Base-by-base conservation (phyloP, 2,797 vertebrate genomes). In the Sarcophilus harrisii region DNA sequence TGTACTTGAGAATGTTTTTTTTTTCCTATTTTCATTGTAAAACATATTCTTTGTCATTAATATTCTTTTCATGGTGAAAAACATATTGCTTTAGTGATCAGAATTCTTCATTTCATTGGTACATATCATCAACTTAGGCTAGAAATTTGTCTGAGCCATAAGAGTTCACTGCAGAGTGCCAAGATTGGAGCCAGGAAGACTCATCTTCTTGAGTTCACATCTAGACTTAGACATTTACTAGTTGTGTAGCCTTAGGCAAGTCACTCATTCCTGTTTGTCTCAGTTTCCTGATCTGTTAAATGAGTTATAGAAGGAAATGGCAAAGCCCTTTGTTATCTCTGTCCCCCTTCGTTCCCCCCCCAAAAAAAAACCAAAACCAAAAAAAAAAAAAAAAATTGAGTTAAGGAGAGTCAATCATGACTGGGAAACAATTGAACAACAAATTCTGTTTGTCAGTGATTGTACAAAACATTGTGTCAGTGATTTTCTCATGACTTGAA, bases 111-210 rank as follows among this genome's bases (percentile, higher is more conserved):
- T 14, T 73, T 38, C 66, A 18, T 73, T 73, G n/a, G 66, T 73
- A 8, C n/a, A 73, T 3, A 73, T 21, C 66, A 73, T 6, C n/a
- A 73, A 38, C 66, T 73, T 38, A 73, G 18, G n/a, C n/a, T 73
- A 73, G 66, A 21, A n/a, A 73, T 38, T 38, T 73, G 16, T 73
- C 66, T 73, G 6, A 38, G 16, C 6, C 66, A 38, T 73, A 18
- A 8, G 18, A 0, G 0, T 3, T 45, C 73, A 1, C 3, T 32
- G 3, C 24, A 81, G 66, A 45, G 8, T 24, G 21, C 2, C 0
- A 9, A 21, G 18, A 9, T 2, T 81, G 21, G 38, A 81, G 73
- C 18, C 18, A 45, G 18, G 5, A 38, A 38, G 16, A 38, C 9
- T 38, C 14, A 66, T n/a, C 66, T 73, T 73, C 73, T 6, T 81